Evolutionary conservation across 2,888 invertebrate species (phyloP), one percentile per base, ranked within the genome.

Genomic region (Cataglyphis altisquamis): DNA sequence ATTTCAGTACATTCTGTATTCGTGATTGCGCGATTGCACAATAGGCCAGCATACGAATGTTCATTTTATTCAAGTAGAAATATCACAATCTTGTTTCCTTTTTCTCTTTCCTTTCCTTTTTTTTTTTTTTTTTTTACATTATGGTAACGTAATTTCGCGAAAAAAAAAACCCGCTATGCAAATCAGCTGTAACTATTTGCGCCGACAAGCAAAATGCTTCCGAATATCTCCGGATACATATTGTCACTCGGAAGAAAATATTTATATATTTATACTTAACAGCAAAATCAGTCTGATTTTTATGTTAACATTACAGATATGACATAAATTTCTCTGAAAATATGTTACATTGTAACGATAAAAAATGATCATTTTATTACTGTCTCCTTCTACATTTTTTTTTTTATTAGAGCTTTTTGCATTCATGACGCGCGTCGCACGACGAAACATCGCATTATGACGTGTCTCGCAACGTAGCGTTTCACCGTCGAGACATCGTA

Each of bases 101-200:
- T 82, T 52, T 8, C n/a, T 52, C n/a, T 48, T 48, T 36, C 25
- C 25, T 10, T 10, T 48, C 21, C 39, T 36, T 70, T 39, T 5
- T 29, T 82, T 77, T 55, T 25, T 72, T 57, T 6, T 41, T 82
- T 77, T 63, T 78, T 82, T 45, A 66, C 32, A 66, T 66, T 67
- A 82, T 80, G 82, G 32, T 82, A 82, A 82, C 80, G 82, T 66
- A 82, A 82, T 82, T 82, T 82, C 67, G 66, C 32, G 3, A 9
- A n/a, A 60, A 25, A 67, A 52, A 25, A 67, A 15, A 36, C 36
- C 60, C n/a, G 8, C 62, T 60, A 25, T 15, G 29, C 21, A 36
- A 62, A 52, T 52, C 36, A 45, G 77, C 29, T 32, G 52, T 77
- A 77, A 77, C 62, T 41, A 74, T 41, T 63, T 9, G 29, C 21